A percentile compares a stretch with the other conserved stretches of the same genome.
Evolutionary conservation across 2,113 vertebrate species (phyloP).

Genomic region (Mus spicilegus): DNA sequence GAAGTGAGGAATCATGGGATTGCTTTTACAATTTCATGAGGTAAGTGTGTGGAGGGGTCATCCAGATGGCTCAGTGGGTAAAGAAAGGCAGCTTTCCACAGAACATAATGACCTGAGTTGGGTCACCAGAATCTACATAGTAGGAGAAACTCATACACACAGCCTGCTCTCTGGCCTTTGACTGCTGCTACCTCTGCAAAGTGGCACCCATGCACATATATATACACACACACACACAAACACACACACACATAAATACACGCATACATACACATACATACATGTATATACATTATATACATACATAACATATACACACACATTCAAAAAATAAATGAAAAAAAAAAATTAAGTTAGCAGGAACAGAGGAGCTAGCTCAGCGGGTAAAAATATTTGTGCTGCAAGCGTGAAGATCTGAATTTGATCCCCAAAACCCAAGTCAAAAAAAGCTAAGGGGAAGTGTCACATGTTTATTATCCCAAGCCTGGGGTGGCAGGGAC

Average conservation of each 20-base stretch:
- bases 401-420: neutral
- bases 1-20: neutral
- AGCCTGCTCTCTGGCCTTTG: neutral
- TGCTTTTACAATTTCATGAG: conserved; percentile 23
- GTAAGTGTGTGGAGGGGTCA: neutral
- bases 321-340: neutral
- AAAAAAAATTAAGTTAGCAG: neutral
- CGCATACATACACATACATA: too few relatives aligned
- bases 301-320: neutral
- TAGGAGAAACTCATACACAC: neutral
- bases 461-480: neutral
- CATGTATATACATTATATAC: neutral
- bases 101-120: neutral
- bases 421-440: neutral
- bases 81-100: neutral
- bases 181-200: neutral
- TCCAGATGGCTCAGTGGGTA: neutral
- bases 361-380: neutral
- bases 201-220: neutral
- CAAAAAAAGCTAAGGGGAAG: too few relatives aligned
- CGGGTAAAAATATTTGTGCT: neutral
- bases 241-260: neutral
- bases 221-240: neutral
- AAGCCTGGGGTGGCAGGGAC: neutral
- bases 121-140: too few relatives aligned